Percentiles rank a stretch among this genome's conserved stretches.
These are phyloP conservation scores for Anoplophora glabripennis DNA, from an alignment of 1,140 invertebrate genomes.

Conservation along the genomic window DNA sequence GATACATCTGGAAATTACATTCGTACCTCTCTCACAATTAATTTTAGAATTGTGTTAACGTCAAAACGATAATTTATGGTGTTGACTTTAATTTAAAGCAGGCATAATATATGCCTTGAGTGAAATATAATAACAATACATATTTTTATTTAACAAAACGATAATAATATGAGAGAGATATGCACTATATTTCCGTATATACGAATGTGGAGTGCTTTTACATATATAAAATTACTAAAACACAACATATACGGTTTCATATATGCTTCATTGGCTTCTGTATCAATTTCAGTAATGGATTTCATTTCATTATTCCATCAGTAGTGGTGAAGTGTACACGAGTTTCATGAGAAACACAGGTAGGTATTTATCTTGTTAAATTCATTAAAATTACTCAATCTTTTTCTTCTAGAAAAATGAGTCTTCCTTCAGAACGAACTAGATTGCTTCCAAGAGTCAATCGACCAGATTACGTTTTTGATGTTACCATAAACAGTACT, in stretches of 20 bases:
- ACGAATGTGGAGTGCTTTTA: too few relatives aligned
- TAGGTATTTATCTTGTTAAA: not conserved
- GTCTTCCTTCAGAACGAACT: conserved; percentile 28
- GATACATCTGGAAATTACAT: too few relatives aligned
- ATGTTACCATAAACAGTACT: conserved; percentile 55
- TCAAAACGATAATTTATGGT: not conserved
- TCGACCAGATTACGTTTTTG: conserved; percentile 62
- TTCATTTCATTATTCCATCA: not conserved
- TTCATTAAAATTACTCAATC: conserved; percentile 14
- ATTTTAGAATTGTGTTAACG: not conserved
- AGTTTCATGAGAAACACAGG: not conserved
- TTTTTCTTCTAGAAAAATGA: conserved; percentile 26
- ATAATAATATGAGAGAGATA: not conserved
- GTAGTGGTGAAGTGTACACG: not conserved
- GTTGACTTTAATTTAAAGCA: not conserved
- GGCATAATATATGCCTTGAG: not conserved
- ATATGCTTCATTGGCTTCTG: conserved; percentile 34
- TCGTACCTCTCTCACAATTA: not conserved
- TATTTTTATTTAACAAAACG: not conserved
- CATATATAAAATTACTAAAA: conserved; percentile 7
- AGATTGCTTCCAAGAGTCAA: conserved; percentile 45
- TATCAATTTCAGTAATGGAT: conserved; percentile 16
- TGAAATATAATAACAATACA: not conserved
- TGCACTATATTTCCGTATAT: not conserved
- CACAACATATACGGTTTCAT: conserved; percentile 29